phyloP scores from a whole-genome alignment of 1,140 invertebrate species.

The Drosophila leontia region DNA sequence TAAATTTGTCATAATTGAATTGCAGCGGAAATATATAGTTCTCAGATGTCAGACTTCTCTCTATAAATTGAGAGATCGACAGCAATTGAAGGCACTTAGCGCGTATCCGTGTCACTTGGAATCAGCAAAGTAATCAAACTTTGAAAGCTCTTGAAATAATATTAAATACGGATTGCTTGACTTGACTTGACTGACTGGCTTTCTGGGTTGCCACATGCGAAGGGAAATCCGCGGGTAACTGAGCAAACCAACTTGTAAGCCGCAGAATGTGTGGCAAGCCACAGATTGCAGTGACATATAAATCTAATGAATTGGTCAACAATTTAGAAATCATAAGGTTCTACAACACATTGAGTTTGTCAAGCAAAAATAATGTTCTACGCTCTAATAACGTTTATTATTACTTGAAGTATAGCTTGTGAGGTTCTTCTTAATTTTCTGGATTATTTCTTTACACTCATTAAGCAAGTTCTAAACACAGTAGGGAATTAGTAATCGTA shows the following conservation, averaged over 20 bases:
- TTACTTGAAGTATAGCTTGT: background rate
- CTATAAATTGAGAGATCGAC: constrained; percentile 30
- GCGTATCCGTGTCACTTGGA: constrained; percentile 47
- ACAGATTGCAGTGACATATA: constrained; percentile 9
- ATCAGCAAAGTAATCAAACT: constrained; percentile 46
- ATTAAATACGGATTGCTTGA: constrained; percentile 15
- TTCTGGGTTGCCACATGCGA: constrained; percentile 39
- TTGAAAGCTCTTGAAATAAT: constrained; percentile 7
- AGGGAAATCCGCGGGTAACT: constrained; percentile 9
- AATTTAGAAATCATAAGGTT: constrained; percentile 9
- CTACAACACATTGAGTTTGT: constrained; percentile 10
- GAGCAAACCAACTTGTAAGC: constrained; percentile 18
- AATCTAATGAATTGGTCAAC: constrained; percentile 1
- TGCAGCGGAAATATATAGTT: constrained; percentile 43
- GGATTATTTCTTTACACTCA: background rate
- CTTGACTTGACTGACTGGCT: constrained; percentile 31
- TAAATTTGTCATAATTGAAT: constrained; percentile 59
- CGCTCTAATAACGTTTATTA: constrained; percentile 1
- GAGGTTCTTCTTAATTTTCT: too few species aligned
- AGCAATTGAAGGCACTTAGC: constrained; percentile 57
- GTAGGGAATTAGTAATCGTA: background rate
- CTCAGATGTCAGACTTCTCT: background rate
- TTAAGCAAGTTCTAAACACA: background rate
- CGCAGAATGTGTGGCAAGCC: constrained; percentile 22
- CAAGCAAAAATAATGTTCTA: constrained; percentile 4